A percentile compares a stretch with the other conserved stretches of the same genome.
Evolutionary conservation across 2,888 invertebrate genomes (phyloP).

Genomic region (Cetonia aurata): DNA sequence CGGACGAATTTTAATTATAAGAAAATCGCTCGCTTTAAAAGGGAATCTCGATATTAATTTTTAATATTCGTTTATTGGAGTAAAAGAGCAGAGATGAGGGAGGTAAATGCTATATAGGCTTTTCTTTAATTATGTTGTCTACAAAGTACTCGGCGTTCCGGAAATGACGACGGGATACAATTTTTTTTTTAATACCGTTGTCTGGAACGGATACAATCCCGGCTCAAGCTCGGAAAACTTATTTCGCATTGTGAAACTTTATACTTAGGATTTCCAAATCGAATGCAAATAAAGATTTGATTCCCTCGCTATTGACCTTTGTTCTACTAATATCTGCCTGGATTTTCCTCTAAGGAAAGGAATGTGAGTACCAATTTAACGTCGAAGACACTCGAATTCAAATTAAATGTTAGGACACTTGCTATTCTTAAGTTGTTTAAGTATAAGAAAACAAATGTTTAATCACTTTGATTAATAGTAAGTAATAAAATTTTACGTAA

Average conservation of each 20-base stretch:
- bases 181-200: conserved; percentile 21
- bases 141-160: conserved; percentile 12
- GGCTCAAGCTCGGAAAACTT: neutral
- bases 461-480: neutral
- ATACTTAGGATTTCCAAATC: conserved; percentile 9
- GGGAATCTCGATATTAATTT: conserved; percentile 36
- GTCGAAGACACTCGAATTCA: neutral
- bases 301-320: conserved; percentile 6
- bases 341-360: neutral
- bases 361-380: neutral
- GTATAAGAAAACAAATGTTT: neutral
- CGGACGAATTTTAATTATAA: conserved; percentile 34
- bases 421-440: neutral
- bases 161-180: conserved; percentile 13
- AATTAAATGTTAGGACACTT: neutral
- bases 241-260: conserved; percentile 10
- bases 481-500: neutral
- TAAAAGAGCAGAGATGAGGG: neutral
- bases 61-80: conserved; percentile 34
- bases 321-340: conserved; percentile 1
- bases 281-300: conserved; percentile 25
- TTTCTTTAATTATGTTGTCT: neutral
- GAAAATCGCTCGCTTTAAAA: conserved; percentile 24
- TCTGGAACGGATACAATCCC: neutral
- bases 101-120: neutral